Evolutionary conservation across 2,797 vertebrate species (phyloP).

Genomic region (Tinamus major): DNA sequence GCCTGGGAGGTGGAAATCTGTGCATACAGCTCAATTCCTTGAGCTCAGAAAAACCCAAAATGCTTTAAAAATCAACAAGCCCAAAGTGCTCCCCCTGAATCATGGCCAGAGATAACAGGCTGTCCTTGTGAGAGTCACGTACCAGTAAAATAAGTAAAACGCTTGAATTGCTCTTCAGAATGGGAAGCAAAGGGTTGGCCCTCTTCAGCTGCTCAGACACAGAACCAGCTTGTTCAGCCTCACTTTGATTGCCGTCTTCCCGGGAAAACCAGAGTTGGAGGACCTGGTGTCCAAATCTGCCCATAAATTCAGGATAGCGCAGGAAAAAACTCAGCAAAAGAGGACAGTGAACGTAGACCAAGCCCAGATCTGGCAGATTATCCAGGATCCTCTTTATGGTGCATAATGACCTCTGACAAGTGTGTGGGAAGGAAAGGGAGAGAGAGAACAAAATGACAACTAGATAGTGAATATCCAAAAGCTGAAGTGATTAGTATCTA

Average conservation of each 20-base stretch:
- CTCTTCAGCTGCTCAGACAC: not conserved
- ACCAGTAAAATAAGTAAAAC: constrained; percentile 88
- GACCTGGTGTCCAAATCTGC: constrained; percentile 82
- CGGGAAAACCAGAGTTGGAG: constrained; percentile 88
- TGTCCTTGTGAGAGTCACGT: constrained; percentile 45
- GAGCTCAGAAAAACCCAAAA: not conserved
- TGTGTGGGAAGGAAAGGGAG: not conserved
- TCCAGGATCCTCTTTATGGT: constrained; percentile 84
- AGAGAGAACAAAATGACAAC: constrained; percentile 33
- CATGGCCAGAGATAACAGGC: not conserved
- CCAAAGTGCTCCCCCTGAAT: not conserved
- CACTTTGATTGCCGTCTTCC: constrained; percentile 63
- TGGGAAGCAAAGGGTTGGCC: constrained; percentile 76
- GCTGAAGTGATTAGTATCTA: constrained; percentile 1
- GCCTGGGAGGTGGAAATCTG: not conserved
- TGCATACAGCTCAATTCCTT: not conserved
- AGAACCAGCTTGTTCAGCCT: constrained; percentile 10
- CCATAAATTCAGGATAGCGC: constrained; percentile 84
- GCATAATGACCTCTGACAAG: constrained; percentile 80
- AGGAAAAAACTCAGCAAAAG: constrained; percentile 89
- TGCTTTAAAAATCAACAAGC: not conserved
- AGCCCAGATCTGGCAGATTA: constrained; percentile 78
- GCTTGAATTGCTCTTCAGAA: constrained; percentile 84
- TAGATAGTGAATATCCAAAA: constrained; percentile 7
- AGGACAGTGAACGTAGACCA: constrained; percentile 87